A percentile compares a stretch with the other conserved stretches of the same genome.
phyloP scores from a whole-genome alignment of 2,797 vertebrate genomes.

The Gymnothorax reevesii region DNA sequence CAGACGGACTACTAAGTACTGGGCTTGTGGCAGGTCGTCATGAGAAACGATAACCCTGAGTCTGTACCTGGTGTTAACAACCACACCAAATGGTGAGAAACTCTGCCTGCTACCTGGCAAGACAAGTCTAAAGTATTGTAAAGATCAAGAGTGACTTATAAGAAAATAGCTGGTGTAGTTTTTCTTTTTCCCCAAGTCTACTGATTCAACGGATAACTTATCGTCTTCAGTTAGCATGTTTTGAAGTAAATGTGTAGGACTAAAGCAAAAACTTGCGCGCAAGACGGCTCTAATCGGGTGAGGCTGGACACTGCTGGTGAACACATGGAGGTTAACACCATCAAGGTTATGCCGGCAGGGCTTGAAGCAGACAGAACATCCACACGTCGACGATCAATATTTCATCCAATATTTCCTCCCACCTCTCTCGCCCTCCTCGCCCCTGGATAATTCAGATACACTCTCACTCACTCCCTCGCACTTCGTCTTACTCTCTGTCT shows the following conservation, averaged over 20 bases:
- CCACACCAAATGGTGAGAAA: neutral
- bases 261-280: no score
- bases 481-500: neutral
- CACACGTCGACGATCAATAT: neutral
- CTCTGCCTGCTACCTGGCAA: neutral
- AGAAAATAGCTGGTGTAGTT: no score
- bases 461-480: neutral
- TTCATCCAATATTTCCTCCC: neutral
- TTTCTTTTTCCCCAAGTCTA: no score
- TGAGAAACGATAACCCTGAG: neutral
- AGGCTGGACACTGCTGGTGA: no score
- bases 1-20: neutral
- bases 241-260: no score
- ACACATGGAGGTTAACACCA: neutral
- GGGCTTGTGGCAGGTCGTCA: neutral
- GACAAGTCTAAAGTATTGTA: neutral
- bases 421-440: neutral
- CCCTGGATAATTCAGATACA: conserved; percentile 2
- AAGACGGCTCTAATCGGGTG: no score
- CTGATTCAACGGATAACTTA: no score
- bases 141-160: neutral
- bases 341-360: neutral
- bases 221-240: no score
- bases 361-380: neutral
- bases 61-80: neutral